Percentiles rank a stretch among this genome's conserved stretches.
phyloP scores from a whole-genome alignment of 2,113 vertebrate genomes.

The Percina caprodes region DNA sequence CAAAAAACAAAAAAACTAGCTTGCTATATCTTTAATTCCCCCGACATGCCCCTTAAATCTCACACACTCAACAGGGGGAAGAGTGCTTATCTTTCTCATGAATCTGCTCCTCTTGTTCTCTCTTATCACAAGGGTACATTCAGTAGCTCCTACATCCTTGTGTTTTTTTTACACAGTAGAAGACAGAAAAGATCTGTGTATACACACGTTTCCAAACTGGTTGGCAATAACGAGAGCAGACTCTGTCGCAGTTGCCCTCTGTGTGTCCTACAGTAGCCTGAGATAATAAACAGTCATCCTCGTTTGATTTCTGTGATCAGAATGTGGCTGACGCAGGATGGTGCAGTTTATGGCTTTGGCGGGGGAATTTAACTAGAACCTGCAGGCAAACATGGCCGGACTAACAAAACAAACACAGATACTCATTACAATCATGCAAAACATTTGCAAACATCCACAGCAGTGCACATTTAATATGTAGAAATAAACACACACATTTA shows the following conservation, averaged over 20 bases:
- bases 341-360: constrained; percentile 39
- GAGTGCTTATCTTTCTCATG: neutral
- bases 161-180: neutral
- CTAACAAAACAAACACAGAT: constrained; percentile 40
- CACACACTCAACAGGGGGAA: constrained; percentile 1
- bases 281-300: constrained; percentile 35
- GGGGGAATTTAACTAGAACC: constrained; percentile 36
- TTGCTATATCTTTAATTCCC: neutral
- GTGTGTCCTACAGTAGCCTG: constrained; percentile 19
- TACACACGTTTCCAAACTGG: neutral
- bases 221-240: neutral
- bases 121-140: neutral
- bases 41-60: neutral
- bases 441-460: neutral
- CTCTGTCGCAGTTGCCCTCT: neutral
- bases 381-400: constrained; percentile 35
- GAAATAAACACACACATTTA: constrained; percentile 15
- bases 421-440: constrained; percentile 12
- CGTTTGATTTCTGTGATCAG: constrained; percentile 54
- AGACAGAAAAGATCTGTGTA: neutral
- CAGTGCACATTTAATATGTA: neutral
- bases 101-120: neutral
- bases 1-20: neutral
- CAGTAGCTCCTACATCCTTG: neutral
- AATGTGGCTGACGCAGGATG: constrained; percentile 40